These are phyloP conservation scores for Podocnemis expansa DNA, from an alignment of 2,113 vertebrate genomes.

Conservation along the genomic window DNA sequence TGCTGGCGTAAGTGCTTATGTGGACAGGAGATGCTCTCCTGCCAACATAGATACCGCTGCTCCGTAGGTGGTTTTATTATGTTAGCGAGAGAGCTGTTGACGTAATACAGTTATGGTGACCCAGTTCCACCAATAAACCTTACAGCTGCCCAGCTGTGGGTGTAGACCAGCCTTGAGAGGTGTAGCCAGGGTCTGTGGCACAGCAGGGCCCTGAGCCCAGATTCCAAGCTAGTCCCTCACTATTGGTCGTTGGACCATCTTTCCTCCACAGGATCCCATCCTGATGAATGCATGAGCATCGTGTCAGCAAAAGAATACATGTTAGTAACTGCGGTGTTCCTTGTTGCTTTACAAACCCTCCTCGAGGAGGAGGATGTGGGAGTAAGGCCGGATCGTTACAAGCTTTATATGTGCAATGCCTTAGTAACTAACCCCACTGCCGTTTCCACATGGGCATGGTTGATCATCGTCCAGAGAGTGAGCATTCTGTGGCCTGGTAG, in stretches of 20 bases:
- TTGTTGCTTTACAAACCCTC: rapidly evolving
- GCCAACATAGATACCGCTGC: no score
- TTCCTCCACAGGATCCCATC: neutral
- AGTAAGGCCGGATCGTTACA: neutral
- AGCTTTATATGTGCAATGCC: rapidly evolving
- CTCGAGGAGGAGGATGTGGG: neutral
- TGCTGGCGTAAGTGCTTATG: no score
- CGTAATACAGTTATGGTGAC: no score
- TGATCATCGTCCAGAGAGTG: rapidly evolving
- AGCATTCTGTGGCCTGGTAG: neutral
- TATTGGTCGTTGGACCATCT: neutral
- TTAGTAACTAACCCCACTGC: rapidly evolving
- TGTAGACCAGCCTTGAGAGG: neutral
- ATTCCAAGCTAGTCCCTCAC: neutral
- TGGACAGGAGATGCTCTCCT: no score
- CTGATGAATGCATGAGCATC: neutral
- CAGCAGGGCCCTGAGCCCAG: neutral
- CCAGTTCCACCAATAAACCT: no score
- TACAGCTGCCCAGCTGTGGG: no score
- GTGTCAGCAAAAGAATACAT: neutral
- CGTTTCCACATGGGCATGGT: neutral
- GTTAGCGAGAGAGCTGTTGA: no score
- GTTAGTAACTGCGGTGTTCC: neutral
- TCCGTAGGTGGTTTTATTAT: no score
- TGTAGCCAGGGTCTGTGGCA: neutral